Conservation (phyloP, 2,113 vertebrate species). For the Puffinus mauretanicus region DNA sequence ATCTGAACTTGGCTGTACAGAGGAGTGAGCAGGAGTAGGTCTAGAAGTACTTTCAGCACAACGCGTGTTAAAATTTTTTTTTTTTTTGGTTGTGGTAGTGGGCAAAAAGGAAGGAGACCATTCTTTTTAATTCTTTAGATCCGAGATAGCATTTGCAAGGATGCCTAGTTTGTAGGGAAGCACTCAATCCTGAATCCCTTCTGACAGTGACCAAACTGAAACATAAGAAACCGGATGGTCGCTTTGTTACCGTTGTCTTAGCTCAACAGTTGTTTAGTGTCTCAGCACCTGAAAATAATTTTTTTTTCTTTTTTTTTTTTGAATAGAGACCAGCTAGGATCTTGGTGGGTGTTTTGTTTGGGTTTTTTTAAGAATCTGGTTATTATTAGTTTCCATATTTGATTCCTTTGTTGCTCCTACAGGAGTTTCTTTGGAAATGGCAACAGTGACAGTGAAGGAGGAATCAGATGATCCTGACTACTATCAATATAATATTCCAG, state of each 20-base stretch:
- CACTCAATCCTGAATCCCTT: background rate
- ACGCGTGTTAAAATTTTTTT: background rate
- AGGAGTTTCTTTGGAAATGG: slow-evolving; percentile 70
- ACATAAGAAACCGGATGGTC: background rate
- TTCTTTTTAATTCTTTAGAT: background rate
- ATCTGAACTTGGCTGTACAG: background rate
- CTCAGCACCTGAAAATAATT: background rate
- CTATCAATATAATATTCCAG: slow-evolving; percentile 72
- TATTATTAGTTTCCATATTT: background rate
- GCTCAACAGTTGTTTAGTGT: background rate
- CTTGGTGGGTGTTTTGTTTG: background rate
- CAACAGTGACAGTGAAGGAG: slow-evolving; percentile 71
- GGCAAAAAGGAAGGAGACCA: background rate
- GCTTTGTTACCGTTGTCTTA: background rate
- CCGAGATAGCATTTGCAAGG: background rate
- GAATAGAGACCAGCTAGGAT: background rate
- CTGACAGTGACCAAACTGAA: background rate
- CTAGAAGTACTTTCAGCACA: background rate
- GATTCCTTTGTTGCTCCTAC: background rate
- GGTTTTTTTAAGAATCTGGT: background rate
- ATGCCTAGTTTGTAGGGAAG: background rate
- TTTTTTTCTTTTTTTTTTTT: background rate
- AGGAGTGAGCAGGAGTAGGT: background rate
- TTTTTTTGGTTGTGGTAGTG: background rate
- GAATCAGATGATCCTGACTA: slow-evolving; percentile 77